A percentile compares a stretch with the other conserved stretches of the same genome.
Evolutionary conservation across 2,888 invertebrate genomes (phyloP).

Genomic region (Allacma fusca): DNA sequence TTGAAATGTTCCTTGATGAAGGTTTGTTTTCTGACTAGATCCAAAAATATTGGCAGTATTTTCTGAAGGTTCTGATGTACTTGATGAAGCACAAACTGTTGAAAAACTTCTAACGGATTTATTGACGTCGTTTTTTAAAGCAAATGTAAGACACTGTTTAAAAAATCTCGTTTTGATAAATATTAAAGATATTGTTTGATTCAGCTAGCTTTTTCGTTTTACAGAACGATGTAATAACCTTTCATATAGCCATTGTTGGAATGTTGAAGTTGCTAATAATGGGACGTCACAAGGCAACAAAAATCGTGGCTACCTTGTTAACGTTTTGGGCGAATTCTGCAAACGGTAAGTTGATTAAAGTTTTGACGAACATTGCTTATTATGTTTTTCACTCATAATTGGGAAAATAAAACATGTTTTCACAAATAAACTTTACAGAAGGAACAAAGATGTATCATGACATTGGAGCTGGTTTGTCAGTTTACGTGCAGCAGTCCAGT

Average conservation of each 20-base stretch:
- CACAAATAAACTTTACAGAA: conserved; percentile 23
- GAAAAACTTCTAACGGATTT: conserved; percentile 30
- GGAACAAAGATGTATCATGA: conserved; percentile 44
- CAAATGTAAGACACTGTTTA: conserved; percentile 17
- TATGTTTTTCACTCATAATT: no score
- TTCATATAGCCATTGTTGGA: conserved; percentile 38
- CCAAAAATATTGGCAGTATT: conserved; percentile 14
- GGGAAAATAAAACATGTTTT: no score
- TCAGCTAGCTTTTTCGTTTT: no score
- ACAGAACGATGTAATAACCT: conserved; percentile 24
- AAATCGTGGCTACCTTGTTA: conserved; percentile 39
- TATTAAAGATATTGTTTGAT: no score
- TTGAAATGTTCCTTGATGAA: neutral
- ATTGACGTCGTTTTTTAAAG: conserved; percentile 32
- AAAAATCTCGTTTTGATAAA: no score
- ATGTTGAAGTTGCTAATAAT: conserved; percentile 41
- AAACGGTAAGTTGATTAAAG: conserved; percentile 34
- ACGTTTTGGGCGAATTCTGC: conserved; percentile 44
- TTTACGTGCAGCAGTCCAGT: conserved; percentile 42
- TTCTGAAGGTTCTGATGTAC: conserved; percentile 7
- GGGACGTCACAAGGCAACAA: conserved; percentile 26
- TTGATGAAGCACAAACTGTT: conserved; percentile 34
- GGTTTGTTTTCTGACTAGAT: conserved; percentile 17
- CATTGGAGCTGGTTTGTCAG: conserved; percentile 37
- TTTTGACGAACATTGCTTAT: no score